Percentiles rank a stretch among this genome's conserved stretches.
Conservation (phyloP, 2,113 vertebrate genomes). For the Solea solea region DNA sequence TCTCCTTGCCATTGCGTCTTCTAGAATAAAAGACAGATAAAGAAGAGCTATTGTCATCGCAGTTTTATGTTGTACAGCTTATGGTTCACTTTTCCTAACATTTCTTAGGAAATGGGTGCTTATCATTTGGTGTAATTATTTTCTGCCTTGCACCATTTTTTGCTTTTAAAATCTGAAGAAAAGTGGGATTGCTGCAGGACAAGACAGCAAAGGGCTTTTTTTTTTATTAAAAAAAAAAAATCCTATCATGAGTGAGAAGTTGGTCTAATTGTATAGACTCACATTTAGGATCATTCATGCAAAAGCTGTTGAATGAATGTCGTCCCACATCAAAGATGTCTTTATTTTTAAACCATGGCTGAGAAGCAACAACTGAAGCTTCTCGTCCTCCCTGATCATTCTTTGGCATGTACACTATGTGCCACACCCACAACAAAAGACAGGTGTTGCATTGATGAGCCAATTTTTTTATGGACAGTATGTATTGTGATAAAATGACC, state of each 20-base stretch:
- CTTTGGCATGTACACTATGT: slow-evolving; percentile 38
- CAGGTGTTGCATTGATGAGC: slow-evolving; percentile 79
- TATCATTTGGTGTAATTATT: slow-evolving; percentile 37
- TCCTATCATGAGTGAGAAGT: slow-evolving; percentile 31
- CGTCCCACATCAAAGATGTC: slow-evolving; percentile 25
- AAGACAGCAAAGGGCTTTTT: slow-evolving; percentile 4
- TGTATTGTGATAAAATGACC: slow-evolving; percentile 65
- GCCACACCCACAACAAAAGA: slow-evolving; percentile 61
- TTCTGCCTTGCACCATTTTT: slow-evolving; percentile 24
- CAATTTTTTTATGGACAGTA: slow-evolving; percentile 70
- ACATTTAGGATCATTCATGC: slow-evolving; percentile 23
- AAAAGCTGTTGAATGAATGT: slow-evolving; percentile 46
- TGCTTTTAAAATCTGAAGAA: neutral
- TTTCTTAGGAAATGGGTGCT: slow-evolving; percentile 44
- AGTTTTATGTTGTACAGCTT: slow-evolving; percentile 42
- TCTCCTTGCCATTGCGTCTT: slow-evolving; percentile 14
- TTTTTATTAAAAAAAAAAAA: neutral
- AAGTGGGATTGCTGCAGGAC: slow-evolving; percentile 38
- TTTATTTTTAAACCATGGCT: slow-evolving; percentile 29
- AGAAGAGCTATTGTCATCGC: slow-evolving; percentile 47
- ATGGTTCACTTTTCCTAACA: slow-evolving; percentile 40
- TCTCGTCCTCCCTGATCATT: slow-evolving; percentile 22
- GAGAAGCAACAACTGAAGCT: slow-evolving; percentile 32
- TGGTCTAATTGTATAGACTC: slow-evolving; percentile 14
- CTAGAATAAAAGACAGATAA: slow-evolving; percentile 21